Evolutionary conservation across 37 sponge, comb jelly and placozoan species (phyloP).

Genomic region (Aphrocallistes beatrix): DNA sequence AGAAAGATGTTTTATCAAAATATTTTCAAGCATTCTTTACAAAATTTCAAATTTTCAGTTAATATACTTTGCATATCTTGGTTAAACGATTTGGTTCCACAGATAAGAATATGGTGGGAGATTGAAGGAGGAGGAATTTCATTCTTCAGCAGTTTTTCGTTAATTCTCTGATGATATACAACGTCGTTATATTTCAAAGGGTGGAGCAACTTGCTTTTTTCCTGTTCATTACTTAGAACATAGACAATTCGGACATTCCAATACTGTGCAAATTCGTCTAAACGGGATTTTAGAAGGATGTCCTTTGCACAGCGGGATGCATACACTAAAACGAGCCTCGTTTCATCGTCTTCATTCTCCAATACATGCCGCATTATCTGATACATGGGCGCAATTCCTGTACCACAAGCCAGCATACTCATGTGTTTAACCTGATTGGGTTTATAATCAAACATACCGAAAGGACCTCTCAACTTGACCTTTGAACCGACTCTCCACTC

Average conservation of each 20-base stretch:
- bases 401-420: conserved; percentile 65
- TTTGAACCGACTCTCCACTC: background rate
- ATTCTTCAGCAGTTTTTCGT: conserved; percentile 4
- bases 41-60: background rate
- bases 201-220: background rate
- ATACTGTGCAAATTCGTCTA: conserved; percentile 31
- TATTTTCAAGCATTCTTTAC: background rate
- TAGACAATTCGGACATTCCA: conserved; percentile 60
- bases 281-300: conserved; percentile 41
- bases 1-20: background rate
- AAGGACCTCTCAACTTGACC: background rate
- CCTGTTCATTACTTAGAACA: conserved; percentile 9
- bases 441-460: background rate
- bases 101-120: conserved; percentile 29
- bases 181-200: conserved; percentile 39
- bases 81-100: conserved; percentile 60
- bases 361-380: conserved; percentile 40
- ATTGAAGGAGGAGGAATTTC: background rate
- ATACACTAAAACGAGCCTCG: conserved; percentile 43
- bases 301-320: conserved; percentile 46
- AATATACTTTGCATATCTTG: conserved; percentile 44
- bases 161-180: conserved; percentile 33
- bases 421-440: conserved; percentile 28
- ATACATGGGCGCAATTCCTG: conserved; percentile 64
- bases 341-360: conserved; percentile 64